Base-by-base conservation (phyloP, 2,113 vertebrate genomes). In the Pseudorectes ferrugineus region DNA sequence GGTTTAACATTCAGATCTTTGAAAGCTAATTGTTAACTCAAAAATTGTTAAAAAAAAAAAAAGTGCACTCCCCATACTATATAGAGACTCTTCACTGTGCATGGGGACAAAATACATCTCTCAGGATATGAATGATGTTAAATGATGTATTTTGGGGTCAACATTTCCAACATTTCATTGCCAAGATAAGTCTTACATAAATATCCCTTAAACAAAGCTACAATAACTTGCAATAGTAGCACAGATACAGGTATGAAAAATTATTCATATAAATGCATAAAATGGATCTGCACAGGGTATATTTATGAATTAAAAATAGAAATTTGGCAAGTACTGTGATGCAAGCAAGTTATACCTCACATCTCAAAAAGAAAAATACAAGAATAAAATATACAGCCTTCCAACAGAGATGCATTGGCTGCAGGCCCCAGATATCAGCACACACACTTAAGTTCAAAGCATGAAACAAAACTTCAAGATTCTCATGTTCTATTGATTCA, bases 1-100 rank as follows among this genome's bases (percentile, higher is more conserved):
- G 0, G 0, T 46, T 76, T 42, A 54, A 55, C 5, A 21, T 31
- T 81, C 12, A 48, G 11, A 36, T 57, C 14, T 76, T 85, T 67
- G 46, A 18, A 48, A 62, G 38, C 15, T 38, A 52, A 58, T 38
- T 33, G 2, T 45, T 59, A 81, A 51, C 8, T n/a, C 55, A 23
- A 73, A 65, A 63, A 33, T 5, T 63, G 5, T 52, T 66, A 1
- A 10, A 45, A 77, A 31, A 2, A 31, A 2, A 40, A 33, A 58
- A 63, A 18, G 2, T 10, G 1, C 9, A 26, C 1, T 75, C 2
- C 1, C 6, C 4, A 23, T 14, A 14, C 8, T 61, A 14, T 72
- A 17, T 25, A 28, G 23, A 45, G 25, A 46, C 4, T 42, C 15
- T 57, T 80, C 22, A 67, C 6, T 75, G 10, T 51, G 14, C 6